Base-by-base conservation (phyloP, 2,888 invertebrate genomes). In the Parelbella ahira region DNA sequence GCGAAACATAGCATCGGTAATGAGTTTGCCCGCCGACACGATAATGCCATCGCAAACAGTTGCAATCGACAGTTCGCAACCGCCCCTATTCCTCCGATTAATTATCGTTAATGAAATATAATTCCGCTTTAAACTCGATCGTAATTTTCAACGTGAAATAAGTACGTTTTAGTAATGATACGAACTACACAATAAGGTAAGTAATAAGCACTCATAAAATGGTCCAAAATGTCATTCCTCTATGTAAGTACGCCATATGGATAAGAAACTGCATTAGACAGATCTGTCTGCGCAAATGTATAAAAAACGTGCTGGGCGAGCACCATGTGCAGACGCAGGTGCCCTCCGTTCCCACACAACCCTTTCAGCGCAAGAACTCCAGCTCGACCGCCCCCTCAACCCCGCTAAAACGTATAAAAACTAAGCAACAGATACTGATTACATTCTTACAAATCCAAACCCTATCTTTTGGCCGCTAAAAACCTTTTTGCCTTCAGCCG, bases 311-410 rank as follows among this genome's bases (percentile, higher is more conserved):
- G 58, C 57, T 70, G 70, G 68, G 71, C 73, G 70, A 75, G 70
- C 80, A 83, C 81, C 87, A 86, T 87, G 81, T 87, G 86, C 80
- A 76, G 73, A 56, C 80, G 88, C 88, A 88, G 88, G 88, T 88
- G 88, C 88, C 87, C 80, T 78, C 67, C 65, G 84, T 88, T 88
- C 88, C 88, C 88, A 88, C 88, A 88, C 88, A 88, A 88, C 88
- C 88, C 88, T 88, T 88, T 88, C 79, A 81, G 77, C 72, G 63
- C n/a, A n/a, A 52, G 50, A 68, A 73, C 74, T 71, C 75, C 67
- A 69, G 58, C 64, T 63, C 61, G 68, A 69, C 58, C 68, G 45
- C 68, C 70, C 64, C 66, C 51, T 56, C 58, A 47, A 54, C 61
- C 64, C 65, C 69, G 51, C 54, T 51, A 52, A 66, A 67, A 68